Conservation (phyloP, 2,113 vertebrate species). For the Balaeniceps rex region DNA sequence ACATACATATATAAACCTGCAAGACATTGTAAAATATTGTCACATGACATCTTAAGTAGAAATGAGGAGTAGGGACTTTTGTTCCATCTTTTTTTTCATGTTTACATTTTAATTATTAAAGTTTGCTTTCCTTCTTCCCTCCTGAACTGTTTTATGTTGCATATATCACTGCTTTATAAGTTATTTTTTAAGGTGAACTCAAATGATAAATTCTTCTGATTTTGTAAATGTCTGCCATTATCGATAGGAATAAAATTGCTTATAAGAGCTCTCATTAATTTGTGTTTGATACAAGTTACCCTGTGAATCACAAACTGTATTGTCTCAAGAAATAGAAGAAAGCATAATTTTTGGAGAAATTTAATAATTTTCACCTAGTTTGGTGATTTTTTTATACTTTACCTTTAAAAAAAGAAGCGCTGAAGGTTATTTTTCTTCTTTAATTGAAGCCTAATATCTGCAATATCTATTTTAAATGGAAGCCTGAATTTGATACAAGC, state of each 20-base stretch:
- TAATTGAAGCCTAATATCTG: conserved; percentile 53
- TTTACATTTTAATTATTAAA: conserved; percentile 84
- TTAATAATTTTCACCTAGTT: conserved; percentile 34
- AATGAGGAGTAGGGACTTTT: conserved; percentile 76
- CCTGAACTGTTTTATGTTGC: conserved; percentile 80
- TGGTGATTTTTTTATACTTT: conserved; percentile 54
- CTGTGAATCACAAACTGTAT: conserved; percentile 70
- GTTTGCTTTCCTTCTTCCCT: conserved; percentile 76
- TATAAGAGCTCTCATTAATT: conserved; percentile 80
- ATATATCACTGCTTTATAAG: conserved; percentile 85
- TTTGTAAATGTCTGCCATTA: conserved; percentile 83
- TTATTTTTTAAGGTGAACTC: conserved; percentile 84
- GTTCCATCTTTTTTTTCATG: conserved; percentile 75
- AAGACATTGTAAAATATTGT: conserved; percentile 77
- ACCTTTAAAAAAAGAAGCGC: conserved; percentile 53
- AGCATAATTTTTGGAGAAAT: conserved; percentile 47
- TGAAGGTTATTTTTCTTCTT: conserved; percentile 56
- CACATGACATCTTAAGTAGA: conserved; percentile 78
- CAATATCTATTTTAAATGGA: conserved; percentile 64
- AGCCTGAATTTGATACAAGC: conserved; percentile 63
- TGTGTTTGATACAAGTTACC: conserved; percentile 76
- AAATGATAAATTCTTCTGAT: conserved; percentile 76
- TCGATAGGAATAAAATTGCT: conserved; percentile 84
- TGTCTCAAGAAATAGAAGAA: conserved; percentile 70
- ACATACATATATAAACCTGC: conserved; percentile 69